Percentiles rank a stretch among this genome's conserved stretches.
phyloP scores from a whole-genome alignment of 2,797 vertebrate species.

The Anguilla anguilla region DNA sequence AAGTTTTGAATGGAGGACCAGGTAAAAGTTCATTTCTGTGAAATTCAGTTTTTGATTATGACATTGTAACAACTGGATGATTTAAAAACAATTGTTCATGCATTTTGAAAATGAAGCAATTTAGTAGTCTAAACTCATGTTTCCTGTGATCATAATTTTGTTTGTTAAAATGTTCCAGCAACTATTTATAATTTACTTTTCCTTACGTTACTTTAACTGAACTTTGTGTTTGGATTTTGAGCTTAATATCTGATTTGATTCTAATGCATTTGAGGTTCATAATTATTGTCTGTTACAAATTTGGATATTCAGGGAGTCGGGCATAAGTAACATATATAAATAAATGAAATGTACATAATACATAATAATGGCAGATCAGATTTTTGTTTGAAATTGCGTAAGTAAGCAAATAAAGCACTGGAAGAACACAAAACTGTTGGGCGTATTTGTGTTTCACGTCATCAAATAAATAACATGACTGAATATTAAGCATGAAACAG shows the following conservation, averaged over 20 bases:
- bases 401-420: slow-evolving; percentile 67
- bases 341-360: neutral
- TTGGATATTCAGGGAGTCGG: slow-evolving; percentile 18
- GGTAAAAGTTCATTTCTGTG: neutral
- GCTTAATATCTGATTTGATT: neutral
- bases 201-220: no score
- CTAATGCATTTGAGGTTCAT: neutral
- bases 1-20: neutral
- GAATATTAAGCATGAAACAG: no score
- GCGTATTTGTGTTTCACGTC: neutral
- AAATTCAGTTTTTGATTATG: neutral
- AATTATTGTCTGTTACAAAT: slow-evolving; percentile 27
- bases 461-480: no score
- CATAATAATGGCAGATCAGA: slow-evolving; percentile 9
- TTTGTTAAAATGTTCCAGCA: neutral
- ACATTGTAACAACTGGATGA: neutral
- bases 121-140: neutral
- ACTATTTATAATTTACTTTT: neutral
- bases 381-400: slow-evolving; percentile 39
- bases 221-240: neutral
- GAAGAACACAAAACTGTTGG: slow-evolving; percentile 51
- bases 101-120: neutral
- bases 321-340: slow-evolving; percentile 28
- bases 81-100: neutral
- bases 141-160: neutral